Base-by-base conservation (phyloP, 2,113 vertebrate species). In the Pristiophorus japonicus region DNA sequence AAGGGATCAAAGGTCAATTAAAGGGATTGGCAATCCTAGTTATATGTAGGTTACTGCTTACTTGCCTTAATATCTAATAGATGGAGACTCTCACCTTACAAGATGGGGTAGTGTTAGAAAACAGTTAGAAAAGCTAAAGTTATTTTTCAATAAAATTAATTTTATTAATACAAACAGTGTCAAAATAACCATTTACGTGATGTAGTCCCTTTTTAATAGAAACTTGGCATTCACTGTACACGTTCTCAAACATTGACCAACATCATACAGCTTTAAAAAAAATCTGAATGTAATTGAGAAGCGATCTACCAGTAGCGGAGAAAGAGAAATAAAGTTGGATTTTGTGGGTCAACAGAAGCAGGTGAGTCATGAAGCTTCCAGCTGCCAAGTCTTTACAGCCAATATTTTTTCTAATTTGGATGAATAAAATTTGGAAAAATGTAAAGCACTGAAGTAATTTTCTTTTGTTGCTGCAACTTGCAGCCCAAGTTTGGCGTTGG, bases 71-170 rank as follows among this genome's bases (percentile, higher is more conserved):
- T 38, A 87, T 87, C 22, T 27, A 92, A 65, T 92, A 62, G 87
- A 30, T 62, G 88, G 59, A 92, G 18, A 62, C 62, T 63, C 16
- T 42, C 59, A 92, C 59, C 55, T 92, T 90, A n/a, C 12, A 90
- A n/a, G 55, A 90, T 62, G 30, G 51, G 27, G 24, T 59, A n/a
- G 62, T 90, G 27, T 59, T 62, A 59, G 51, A 90, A 90, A 90
- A 34, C 73, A 90, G 51, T 30, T 62, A 62, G 38, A 81, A 81
- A 81, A 14, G 78, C 78, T 42, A 16, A 81, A 63, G n/a, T 92
- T 42, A 18, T 92, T 91, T 38, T 63, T 92, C 88, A 92, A 92
- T 65, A 22, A 63, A 92, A 63, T 62, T 92, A 92, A 65, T 63
- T 92, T 92, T 92, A 92, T 65, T 62, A 34, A 38, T 92, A 22